A percentile compares a stretch with the other conserved stretches of the same genome.
Conservation (phyloP, 2,113 vertebrate species). For the Alces alces region DNA sequence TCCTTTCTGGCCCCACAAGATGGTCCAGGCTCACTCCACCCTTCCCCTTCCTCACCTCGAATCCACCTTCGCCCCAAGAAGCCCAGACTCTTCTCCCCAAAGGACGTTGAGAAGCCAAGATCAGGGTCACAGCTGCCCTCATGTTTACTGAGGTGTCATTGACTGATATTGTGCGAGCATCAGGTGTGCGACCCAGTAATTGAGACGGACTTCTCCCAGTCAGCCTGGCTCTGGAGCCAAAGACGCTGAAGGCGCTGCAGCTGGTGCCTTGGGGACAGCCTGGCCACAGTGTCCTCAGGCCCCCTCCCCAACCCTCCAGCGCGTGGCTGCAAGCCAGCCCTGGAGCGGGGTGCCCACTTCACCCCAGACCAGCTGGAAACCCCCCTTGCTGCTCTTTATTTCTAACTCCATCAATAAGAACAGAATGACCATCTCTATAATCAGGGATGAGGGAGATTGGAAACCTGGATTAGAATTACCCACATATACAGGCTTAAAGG, state of each 20-base stretch:
- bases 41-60: neutral
- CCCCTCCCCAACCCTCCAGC: too few relatives aligned
- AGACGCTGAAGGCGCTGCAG: neutral
- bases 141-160: accelerated
- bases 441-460: too few relatives aligned
- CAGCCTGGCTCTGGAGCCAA: neutral
- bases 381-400: accelerated
- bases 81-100: neutral
- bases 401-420: neutral
- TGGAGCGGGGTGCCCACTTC: accelerated
- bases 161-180: accelerated
- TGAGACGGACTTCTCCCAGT: accelerated
- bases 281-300: accelerated
- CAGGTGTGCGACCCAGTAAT: accelerated
- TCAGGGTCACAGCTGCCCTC: neutral
- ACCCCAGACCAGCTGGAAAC: neutral
- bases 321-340: neutral
- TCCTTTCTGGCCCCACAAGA: neutral
- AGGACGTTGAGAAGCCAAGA: neutral
- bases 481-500: accelerated
- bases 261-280: neutral
- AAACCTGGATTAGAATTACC: accelerated
- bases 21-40: neutral
- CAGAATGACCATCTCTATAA: neutral
- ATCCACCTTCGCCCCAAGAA: neutral